These are phyloP conservation scores for Spinus olivaceus DNA, from an alignment of 2,797 vertebrate species.

Conservation along the genomic window DNA sequence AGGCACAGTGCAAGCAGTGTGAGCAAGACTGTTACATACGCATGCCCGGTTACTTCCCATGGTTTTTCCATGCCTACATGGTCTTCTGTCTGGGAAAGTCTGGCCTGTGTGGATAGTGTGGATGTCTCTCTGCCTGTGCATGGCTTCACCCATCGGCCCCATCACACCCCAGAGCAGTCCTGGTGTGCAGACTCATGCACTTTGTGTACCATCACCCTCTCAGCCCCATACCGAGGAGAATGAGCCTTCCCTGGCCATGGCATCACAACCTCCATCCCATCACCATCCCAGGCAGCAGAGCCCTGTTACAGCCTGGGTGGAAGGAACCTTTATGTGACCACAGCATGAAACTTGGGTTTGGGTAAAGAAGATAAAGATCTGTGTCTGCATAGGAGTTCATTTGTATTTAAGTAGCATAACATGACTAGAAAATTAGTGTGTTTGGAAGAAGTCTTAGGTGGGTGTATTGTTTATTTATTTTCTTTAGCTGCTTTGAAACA, in stretches of 20 bases:
- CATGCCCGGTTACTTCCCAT: background rate
- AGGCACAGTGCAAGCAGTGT: background rate
- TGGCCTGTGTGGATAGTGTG: background rate
- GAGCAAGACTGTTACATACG: fast-evolving
- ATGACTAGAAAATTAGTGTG: background rate
- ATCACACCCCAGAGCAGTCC: fast-evolving
- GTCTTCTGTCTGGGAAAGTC: background rate
- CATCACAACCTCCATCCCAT: background rate
- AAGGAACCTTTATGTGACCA: background rate
- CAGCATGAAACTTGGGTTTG: background rate
- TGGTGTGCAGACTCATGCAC: background rate
- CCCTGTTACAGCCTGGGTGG: background rate
- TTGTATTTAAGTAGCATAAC: background rate
- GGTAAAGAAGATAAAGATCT: background rate
- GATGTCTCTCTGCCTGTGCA: background rate
- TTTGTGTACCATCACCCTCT: background rate
- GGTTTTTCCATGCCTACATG: background rate
- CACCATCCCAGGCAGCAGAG: background rate
- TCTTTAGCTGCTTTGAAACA: background rate
- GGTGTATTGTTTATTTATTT: background rate
- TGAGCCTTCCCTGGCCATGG: fast-evolving
- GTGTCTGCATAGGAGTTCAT: fast-evolving
- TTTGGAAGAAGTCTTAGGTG: background rate
- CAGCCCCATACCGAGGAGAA: fast-evolving
- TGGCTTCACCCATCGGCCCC: background rate